phyloP scores from a whole-genome alignment of 2,888 invertebrate species.

The Diarsia brunnea region DNA sequence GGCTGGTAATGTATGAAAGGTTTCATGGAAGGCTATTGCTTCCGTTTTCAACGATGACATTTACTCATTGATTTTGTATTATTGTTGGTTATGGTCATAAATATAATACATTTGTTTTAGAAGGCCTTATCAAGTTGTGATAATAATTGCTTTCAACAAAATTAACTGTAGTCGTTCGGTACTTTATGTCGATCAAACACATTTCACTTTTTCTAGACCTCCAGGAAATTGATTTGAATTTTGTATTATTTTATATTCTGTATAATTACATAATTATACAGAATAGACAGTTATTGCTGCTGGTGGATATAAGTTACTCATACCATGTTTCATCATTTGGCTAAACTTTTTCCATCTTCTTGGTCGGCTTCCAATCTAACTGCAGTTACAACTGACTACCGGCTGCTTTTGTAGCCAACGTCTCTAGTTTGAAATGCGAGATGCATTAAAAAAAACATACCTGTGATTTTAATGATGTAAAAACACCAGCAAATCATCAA shows the following conservation, averaged over 20 bases:
- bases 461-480: too few relatives aligned
- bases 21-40: conserved; percentile 52
- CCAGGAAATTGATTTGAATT: not conserved
- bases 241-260: not conserved
- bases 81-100: conserved; percentile 5
- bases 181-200: too few relatives aligned
- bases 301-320: not conserved
- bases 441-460: too few relatives aligned
- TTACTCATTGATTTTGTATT: conserved; percentile 10
- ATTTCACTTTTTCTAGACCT: not conserved
- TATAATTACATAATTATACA: not conserved
- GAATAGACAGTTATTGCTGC: not conserved
- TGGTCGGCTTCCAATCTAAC: not conserved
- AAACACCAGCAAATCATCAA: too few relatives aligned
- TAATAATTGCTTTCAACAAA: not conserved
- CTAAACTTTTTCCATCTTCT: not conserved
- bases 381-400: too few relatives aligned
- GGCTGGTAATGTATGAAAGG: conserved; percentile 42
- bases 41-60: conserved; percentile 28
- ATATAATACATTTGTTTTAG: not conserved
- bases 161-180: not conserved
- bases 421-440: too few relatives aligned
- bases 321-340: not conserved
- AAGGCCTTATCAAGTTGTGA: not conserved
- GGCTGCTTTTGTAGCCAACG: too few relatives aligned